Percentiles rank a stretch among this genome's conserved stretches.
Evolutionary conservation across 2,113 vertebrate genomes (phyloP).

Genomic region (Myotis brandtii): DNA sequence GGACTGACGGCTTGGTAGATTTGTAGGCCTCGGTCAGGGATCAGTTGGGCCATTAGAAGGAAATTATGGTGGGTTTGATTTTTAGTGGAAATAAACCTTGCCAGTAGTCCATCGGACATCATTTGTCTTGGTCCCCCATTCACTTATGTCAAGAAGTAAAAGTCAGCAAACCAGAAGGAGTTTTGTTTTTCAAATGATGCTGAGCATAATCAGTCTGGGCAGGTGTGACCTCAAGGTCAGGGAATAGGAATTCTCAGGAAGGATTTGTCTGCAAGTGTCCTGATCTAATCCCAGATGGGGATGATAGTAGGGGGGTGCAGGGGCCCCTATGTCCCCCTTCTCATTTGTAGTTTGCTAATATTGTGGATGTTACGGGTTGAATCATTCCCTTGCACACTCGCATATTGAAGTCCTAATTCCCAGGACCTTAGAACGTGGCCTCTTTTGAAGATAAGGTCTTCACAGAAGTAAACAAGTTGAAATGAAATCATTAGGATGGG

Average conservation of each 20-base stretch:
- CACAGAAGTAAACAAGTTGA: not conserved
- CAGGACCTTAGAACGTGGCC: not conserved
- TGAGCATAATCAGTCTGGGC: constrained; percentile 57
- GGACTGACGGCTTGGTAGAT: constrained; percentile 22
- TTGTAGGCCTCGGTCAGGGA: constrained; percentile 50
- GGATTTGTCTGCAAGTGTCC: not conserved
- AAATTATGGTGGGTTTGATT: constrained; percentile 69
- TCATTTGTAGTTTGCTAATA: not conserved
- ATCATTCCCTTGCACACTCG: not conserved
- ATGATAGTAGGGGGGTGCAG: not conserved
- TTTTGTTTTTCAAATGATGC: constrained; percentile 37
- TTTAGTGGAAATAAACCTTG: constrained; percentile 71
- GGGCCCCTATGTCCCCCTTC: not conserved
- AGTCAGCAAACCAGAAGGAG: constrained; percentile 57
- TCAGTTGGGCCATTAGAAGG: constrained; percentile 62
- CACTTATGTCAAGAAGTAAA: constrained; percentile 57
- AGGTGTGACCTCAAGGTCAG: not conserved
- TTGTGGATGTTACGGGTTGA: not conserved
- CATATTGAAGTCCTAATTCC: not conserved
- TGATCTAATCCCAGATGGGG: not conserved
- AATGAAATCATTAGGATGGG: not conserved
- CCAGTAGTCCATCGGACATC: constrained; percentile 66
- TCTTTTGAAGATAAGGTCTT: not conserved
- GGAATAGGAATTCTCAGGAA: not conserved
- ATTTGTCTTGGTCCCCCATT: constrained; percentile 64